Conservation (phyloP, 2,113 vertebrate genomes). For the Thunnus maccoyii region DNA sequence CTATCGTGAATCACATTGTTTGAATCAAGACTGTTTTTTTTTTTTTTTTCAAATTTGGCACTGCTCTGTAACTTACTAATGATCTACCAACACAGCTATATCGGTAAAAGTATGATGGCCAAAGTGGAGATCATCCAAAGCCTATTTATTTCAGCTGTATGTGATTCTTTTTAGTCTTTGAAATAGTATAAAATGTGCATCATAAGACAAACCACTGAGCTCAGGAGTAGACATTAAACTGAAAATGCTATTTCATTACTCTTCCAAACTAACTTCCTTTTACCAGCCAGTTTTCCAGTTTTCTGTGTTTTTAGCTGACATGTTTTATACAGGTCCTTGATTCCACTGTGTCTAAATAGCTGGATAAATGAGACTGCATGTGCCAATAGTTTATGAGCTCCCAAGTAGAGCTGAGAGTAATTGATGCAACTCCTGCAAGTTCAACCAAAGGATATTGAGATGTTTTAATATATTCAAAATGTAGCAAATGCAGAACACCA, state of each 20-base stretch:
- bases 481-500: slow-evolving; percentile 39
- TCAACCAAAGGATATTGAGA: slow-evolving; percentile 68
- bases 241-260: slow-evolving; percentile 16
- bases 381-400: slow-evolving; percentile 55
- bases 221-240: slow-evolving; percentile 34
- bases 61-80: slow-evolving; percentile 32
- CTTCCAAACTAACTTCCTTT: slow-evolving; percentile 48
- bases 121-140: slow-evolving; percentile 8
- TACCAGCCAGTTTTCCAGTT: slow-evolving; percentile 36
- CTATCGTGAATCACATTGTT: slow-evolving; percentile 53
- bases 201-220: slow-evolving; percentile 29
- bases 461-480: slow-evolving; percentile 56
- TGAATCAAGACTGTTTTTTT: slow-evolving; percentile 17
- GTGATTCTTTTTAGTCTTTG: slow-evolving; percentile 10
- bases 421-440: slow-evolving; percentile 62
- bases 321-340: slow-evolving; percentile 62
- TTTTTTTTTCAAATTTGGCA: slow-evolving; percentile 20
- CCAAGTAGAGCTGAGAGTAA: slow-evolving; percentile 48
- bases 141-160: slow-evolving; percentile 32
- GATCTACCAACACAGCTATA: slow-evolving; percentile 22
- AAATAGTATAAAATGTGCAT: slow-evolving; percentile 23
- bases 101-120: slow-evolving; percentile 36
- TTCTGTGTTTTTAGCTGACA: slow-evolving; percentile 47
- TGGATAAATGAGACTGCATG: slow-evolving; percentile 53
- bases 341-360: slow-evolving; percentile 58